Base-by-base conservation (phyloP, 2,797 vertebrate genomes). In the Myotis findleyi region DNA sequence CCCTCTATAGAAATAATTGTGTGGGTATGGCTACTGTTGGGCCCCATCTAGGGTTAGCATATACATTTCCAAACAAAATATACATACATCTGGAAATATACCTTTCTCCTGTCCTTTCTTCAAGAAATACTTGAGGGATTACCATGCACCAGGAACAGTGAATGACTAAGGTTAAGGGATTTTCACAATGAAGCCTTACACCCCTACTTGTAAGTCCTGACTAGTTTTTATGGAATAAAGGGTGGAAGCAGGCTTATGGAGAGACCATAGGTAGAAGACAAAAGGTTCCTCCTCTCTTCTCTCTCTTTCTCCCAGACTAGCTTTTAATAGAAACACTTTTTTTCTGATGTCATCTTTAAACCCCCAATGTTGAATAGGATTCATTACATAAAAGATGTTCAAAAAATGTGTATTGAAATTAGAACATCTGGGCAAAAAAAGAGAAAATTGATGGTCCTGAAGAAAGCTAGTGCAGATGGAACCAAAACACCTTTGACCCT, bases 41-140 rank as follows among this genome's bases (percentile, higher is more conserved):
- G 38, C 41, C n/a, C 62, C 41, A 51, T 49, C 8, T 85, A 41
- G 14, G 38, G n/a, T 79, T 38, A 33, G 21, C 64, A 30, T 17
- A 68, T 57, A 89, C 51, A 89, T 90, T 79, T 68, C 53, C 79
- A 64, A 90, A 80, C 27, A 89, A 95, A 30, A 82, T 13, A 81
- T 17, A 47, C 17, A 53, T 5, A 21, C 25, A 66, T 81, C 47
- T 91, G 57, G 49, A 85, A 87, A 49, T 30, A 73, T 3, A 57
- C 21, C 20, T 51, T 79, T 47, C 16, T 47, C 3, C 30, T 30
- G 57, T 64, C 12, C 80, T 21, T n/a, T 47, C 27, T 68, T 93
- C 30, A 44, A 69, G 30, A 33, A 81, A 81, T 41, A 79, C 7
- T 7, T 47, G 30, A 80, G 38, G 16, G 38, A 71, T 59, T 23